Conservation (phyloP, 1,140 invertebrate genomes). For the Solenopsis invicta region DNA sequence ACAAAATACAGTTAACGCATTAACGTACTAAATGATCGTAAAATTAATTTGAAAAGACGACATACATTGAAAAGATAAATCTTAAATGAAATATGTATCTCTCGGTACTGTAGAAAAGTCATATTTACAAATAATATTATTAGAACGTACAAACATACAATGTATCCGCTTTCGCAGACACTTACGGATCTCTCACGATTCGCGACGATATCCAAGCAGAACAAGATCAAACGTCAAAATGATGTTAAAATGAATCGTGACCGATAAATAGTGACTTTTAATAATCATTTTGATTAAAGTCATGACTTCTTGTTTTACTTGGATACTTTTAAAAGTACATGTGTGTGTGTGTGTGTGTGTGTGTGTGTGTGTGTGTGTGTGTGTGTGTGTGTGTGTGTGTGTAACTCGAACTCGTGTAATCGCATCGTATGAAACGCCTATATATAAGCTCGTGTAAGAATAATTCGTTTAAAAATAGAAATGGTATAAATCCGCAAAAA, state of each 20-base stretch:
- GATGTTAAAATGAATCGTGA: too few species aligned
- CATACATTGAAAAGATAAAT: constrained; percentile 39
- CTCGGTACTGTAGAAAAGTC: constrained; percentile 48
- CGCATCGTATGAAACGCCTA: constrained; percentile 62
- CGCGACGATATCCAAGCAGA: not conserved
- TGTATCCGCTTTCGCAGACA: constrained; percentile 22
- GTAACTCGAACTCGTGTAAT: constrained; percentile 32
- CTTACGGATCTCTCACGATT: not conserved
- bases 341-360: not conserved
- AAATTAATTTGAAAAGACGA: constrained; percentile 28
- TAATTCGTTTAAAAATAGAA: constrained; percentile 21
- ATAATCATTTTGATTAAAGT: too few species aligned
- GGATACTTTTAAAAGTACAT: not conserved
- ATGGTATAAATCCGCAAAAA: constrained; percentile 61
- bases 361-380: not conserved
- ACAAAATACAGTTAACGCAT: constrained; percentile 58
- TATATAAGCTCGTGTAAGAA: constrained; percentile 73
- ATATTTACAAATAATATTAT: constrained; percentile 62
- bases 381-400: not conserved
- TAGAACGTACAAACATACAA: constrained; percentile 38
- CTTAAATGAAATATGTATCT: constrained; percentile 55
- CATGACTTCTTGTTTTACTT: too few species aligned
- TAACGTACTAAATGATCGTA: constrained; percentile 52
- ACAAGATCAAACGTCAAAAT: too few species aligned
- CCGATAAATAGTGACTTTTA: too few species aligned